Conservation (phyloP, 2,888 invertebrate species). For the Drosophila kuntzei region DNA sequence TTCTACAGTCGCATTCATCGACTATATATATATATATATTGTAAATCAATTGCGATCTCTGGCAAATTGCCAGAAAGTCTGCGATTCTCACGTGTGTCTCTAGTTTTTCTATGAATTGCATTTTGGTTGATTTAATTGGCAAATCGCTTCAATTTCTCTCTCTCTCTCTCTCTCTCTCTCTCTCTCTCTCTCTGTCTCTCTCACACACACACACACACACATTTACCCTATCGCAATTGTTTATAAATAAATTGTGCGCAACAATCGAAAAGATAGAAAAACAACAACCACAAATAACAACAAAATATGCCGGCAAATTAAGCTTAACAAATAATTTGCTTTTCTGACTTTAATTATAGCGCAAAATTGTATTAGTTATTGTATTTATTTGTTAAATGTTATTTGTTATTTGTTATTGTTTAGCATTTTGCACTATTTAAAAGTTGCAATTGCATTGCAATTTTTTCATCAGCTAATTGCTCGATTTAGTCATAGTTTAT, state of each 20-base stretch:
- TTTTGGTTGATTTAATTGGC: conserved; percentile 44
- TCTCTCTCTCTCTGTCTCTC: conserved; percentile 27
- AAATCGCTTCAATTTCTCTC: conserved; percentile 19
- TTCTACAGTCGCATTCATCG: background rate
- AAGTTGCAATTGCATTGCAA: background rate
- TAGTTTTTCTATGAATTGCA: conserved; percentile 25
- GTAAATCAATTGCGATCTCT: conserved; percentile 43
- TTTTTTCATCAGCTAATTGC: conserved; percentile 20
- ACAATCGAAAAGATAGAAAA: conserved; percentile 25
- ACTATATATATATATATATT: background rate
- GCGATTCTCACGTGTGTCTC: conserved; percentile 41
- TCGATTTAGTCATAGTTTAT: conserved; percentile 16
- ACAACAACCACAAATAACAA: conserved; percentile 22
- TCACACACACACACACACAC: conserved; percentile 8
- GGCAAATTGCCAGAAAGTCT: conserved; percentile 45
- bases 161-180: conserved; percentile 27
- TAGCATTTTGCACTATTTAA: background rate
- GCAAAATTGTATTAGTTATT: conserved; percentile 2
- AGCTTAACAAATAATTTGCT: conserved; percentile 26
- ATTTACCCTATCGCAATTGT: conserved; percentile 47
- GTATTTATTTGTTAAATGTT: conserved; percentile 7
- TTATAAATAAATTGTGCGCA: conserved; percentile 77
- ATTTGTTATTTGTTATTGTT: conserved; percentile 1
- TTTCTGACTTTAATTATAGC: conserved; percentile 11
- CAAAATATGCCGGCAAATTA: conserved; percentile 45